Conservation (phyloP, 2,797 vertebrate genomes). For the Gallinago nigripennis region DNA sequence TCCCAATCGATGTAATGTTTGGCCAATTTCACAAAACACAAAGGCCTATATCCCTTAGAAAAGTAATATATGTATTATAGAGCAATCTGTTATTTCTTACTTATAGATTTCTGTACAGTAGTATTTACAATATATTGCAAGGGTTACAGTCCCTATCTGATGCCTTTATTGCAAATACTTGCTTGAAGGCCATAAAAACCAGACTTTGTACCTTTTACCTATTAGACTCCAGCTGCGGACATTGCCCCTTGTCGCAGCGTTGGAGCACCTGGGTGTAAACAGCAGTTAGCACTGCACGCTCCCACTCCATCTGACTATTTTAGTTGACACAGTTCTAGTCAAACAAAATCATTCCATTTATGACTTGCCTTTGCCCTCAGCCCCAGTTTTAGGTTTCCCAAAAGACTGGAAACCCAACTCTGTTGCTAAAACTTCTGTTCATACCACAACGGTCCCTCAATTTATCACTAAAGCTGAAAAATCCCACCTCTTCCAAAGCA, state of each 20-base stretch:
- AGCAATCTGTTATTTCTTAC: constrained; percentile 45
- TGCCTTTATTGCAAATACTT: neutral
- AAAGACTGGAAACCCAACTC: neutral
- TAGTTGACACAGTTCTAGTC: neutral
- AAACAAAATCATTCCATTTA: neutral
- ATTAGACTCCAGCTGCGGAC: neutral
- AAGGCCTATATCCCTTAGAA: constrained; percentile 15
- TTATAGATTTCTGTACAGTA: constrained; percentile 52
- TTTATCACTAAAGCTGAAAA: neutral
- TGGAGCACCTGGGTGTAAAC: neutral
- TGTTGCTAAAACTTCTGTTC: neutral
- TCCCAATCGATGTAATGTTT: fast-evolving
- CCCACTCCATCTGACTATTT: neutral
- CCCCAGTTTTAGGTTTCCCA: neutral
- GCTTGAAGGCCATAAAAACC: neutral
- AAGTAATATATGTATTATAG: constrained; percentile 23
- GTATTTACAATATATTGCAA: constrained; percentile 62
- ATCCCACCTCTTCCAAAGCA: neutral
- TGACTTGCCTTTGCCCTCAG: neutral
- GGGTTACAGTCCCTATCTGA: neutral
- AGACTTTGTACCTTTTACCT: constrained; percentile 43
- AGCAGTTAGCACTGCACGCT: neutral
- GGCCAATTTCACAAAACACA: neutral
- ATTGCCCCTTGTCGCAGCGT: neutral
- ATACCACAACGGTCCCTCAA: neutral